Evolutionary conservation across 2,888 invertebrate genomes (phyloP).

Genomic region (Lasioglossum marginatum): DNA sequence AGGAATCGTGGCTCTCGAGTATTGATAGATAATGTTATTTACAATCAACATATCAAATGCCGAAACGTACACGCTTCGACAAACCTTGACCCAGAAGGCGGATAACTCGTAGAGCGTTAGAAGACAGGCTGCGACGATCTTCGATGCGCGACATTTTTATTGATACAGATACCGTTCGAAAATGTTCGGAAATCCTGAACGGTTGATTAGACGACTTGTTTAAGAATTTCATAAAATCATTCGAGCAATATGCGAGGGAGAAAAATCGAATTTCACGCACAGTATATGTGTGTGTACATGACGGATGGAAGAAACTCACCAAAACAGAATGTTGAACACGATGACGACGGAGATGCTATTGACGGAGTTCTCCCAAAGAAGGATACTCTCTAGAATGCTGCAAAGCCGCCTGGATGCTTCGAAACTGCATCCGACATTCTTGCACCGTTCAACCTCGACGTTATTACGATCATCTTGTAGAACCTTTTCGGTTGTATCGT

Average conservation of each 20-base stretch:
- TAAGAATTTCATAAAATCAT: no score
- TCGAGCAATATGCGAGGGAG: no score
- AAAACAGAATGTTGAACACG: conserved; percentile 80
- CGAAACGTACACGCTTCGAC: conserved; percentile 43
- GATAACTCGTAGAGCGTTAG: conserved; percentile 46
- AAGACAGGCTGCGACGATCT: conserved; percentile 28
- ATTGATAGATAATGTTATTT: conserved; percentile 53
- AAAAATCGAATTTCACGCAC: conserved; percentile 15
- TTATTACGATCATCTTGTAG: conserved; percentile 46
- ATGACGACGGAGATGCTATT: conserved; percentile 80
- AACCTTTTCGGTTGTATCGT: conserved; percentile 38
- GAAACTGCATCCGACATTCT: conserved; percentile 46
- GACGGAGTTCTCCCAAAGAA: conserved; percentile 80
- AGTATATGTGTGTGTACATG: background rate
- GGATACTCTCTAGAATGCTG: conserved; percentile 76
- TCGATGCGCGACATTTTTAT: background rate
- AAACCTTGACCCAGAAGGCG: conserved; percentile 63
- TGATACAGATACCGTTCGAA: background rate
- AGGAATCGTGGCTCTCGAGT: background rate
- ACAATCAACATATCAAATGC: conserved; percentile 40
- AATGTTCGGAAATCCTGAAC: background rate
- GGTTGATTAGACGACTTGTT: background rate
- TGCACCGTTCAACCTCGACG: conserved; percentile 42
- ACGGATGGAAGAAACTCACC: conserved; percentile 74
- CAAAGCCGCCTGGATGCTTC: conserved; percentile 68